These are phyloP conservation scores for Ellobium chinense DNA, from an alignment of 2,888 invertebrate species.

Conservation along the genomic window DNA sequence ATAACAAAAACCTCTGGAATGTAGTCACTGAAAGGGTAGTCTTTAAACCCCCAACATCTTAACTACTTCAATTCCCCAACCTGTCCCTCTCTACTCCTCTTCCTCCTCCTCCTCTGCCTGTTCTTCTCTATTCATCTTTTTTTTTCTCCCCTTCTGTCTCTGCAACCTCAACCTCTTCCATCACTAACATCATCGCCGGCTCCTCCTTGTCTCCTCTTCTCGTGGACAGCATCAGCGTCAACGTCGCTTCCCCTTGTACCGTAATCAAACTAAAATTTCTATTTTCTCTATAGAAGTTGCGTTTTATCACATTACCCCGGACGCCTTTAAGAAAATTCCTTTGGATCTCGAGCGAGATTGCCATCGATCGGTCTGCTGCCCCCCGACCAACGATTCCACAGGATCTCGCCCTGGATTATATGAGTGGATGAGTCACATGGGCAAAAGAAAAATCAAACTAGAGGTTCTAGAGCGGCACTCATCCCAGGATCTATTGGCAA, in stretches of 20 bases:
- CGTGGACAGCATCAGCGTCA: neutral
- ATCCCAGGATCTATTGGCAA: neutral
- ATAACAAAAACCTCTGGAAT: too few relatives aligned
- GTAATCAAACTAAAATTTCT: neutral
- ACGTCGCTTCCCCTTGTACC: neutral
- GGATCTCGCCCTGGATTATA: neutral
- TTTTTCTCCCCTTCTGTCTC: neutral
- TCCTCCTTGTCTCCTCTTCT: neutral
- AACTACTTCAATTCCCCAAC: neutral
- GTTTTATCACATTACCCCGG: neutral
- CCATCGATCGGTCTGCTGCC: neutral
- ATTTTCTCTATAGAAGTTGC: neutral
- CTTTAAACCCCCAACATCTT: too few relatives aligned
- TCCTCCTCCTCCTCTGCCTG: too few relatives aligned
- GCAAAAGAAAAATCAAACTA: neutral
- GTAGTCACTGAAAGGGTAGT: too few relatives aligned
- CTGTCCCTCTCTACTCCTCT: neutral
- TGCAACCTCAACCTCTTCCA: neutral
- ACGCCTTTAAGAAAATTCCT: neutral
- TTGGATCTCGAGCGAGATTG: conserved; percentile 3
- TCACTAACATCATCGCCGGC: neutral
- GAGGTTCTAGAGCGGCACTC: neutral
- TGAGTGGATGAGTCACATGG: neutral
- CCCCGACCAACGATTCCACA: neutral
- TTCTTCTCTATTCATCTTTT: neutral